These are phyloP conservation scores for Tiliacea aurago DNA, from an alignment of 2,888 invertebrate genomes.

Conservation along the genomic window DNA sequence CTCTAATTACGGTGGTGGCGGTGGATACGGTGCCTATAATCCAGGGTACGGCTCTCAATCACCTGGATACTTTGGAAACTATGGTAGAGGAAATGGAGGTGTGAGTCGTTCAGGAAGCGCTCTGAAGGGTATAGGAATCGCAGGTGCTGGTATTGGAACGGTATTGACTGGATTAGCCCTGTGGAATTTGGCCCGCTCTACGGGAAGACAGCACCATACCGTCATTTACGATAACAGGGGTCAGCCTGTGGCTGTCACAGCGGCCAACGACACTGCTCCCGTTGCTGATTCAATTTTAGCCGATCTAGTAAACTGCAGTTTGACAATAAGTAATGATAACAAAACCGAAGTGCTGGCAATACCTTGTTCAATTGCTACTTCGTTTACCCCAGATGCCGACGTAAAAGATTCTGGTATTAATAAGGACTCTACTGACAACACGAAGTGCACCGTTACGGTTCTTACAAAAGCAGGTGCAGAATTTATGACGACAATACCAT, in stretches of 20 bases:
- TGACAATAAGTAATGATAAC: conserved; percentile 83
- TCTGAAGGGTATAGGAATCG: conserved; percentile 85
- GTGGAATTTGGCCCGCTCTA: conserved; percentile 88
- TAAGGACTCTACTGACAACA: conserved; percentile 78
- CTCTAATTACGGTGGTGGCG: conserved; percentile 68
- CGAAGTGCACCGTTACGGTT: conserved; percentile 87
- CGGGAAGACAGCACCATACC: conserved; percentile 83
- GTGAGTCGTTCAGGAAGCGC: conserved; percentile 80
- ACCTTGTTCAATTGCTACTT: conserved; percentile 88
- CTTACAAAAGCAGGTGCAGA: conserved; percentile 84
- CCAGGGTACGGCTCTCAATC: conserved; percentile 78
- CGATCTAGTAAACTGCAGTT: conserved; percentile 86
- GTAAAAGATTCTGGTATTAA: conserved; percentile 78
- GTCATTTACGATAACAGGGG: conserved; percentile 88
- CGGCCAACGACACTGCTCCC: conserved; percentile 78
- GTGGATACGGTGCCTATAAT: conserved; percentile 75
- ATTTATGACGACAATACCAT: conserved; percentile 87
- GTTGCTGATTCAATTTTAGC: conserved; percentile 82
- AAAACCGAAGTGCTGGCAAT: conserved; percentile 86
- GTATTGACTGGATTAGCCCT: conserved; percentile 87
- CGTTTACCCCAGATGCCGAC: conserved; percentile 86
- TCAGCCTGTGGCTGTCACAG: conserved; percentile 85
- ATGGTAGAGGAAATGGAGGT: conserved; percentile 80
- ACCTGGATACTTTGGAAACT: conserved; percentile 86
- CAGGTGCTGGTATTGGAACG: conserved; percentile 87